A percentile compares a stretch with the other conserved stretches of the same genome.
phyloP scores from a whole-genome alignment of 2,797 vertebrate genomes.

The Gambusia yucatana region DNA sequence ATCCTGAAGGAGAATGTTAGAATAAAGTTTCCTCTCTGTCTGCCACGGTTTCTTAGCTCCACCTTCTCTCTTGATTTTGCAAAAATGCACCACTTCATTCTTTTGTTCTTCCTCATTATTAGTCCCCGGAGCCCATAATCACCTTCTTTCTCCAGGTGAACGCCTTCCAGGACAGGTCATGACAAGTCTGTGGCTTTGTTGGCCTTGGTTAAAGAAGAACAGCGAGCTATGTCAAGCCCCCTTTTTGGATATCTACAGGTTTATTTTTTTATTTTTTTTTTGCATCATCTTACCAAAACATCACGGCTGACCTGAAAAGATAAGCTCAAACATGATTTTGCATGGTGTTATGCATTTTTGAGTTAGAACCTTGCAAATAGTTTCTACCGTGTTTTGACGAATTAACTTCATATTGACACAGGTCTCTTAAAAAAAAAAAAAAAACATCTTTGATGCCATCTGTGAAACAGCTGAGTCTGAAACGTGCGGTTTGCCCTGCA shows the following conservation, averaged over 20 bases:
- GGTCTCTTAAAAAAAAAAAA: slow-evolving; percentile 4
- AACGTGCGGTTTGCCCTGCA: slow-evolving; percentile 22
- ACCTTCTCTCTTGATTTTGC: neutral
- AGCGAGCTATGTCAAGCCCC: slow-evolving; percentile 36
- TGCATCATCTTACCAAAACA: slow-evolving; percentile 21
- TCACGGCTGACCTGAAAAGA: slow-evolving; percentile 9
- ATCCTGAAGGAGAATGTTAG: neutral
- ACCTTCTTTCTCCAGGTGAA: slow-evolving; percentile 49
- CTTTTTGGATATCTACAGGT: slow-evolving; percentile 20
- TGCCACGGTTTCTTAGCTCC: neutral
- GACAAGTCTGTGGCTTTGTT: slow-evolving; percentile 62
- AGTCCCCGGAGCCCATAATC: neutral
- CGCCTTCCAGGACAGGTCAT: slow-evolving; percentile 57
- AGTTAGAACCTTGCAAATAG: neutral
- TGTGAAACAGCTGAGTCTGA: slow-evolving; percentile 64
- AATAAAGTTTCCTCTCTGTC: neutral
- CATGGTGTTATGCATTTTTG: neutral
- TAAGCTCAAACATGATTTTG: slow-evolving; percentile 8
- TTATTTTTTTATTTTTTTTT: neutral
- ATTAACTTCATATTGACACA: slow-evolving; percentile 15
- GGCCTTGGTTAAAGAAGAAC: slow-evolving; percentile 48
- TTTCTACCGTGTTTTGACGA: neutral
- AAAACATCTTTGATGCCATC: slow-evolving; percentile 62
- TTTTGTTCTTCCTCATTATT: slow-evolving; percentile 19
- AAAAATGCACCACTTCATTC: slow-evolving; percentile 11